phyloP scores from a whole-genome alignment of 2,113 vertebrate species.

The Rhineura floridana region DNA sequence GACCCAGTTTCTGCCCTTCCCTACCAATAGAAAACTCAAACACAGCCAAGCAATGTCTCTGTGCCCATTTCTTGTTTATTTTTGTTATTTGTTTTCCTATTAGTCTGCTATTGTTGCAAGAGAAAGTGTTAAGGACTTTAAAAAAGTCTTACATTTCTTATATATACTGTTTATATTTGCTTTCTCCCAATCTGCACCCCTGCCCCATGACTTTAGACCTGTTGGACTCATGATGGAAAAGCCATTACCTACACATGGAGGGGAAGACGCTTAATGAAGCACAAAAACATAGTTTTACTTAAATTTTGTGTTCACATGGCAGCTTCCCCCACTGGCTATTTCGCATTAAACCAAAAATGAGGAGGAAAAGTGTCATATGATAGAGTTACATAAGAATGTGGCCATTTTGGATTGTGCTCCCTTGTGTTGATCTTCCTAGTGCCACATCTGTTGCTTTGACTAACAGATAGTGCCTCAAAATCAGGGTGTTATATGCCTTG shows the following conservation, averaged over 20 bases:
- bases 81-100: neutral
- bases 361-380: neutral
- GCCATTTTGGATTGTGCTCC: neutral
- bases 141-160: conserved; percentile 27
- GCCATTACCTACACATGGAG: conserved; percentile 53
- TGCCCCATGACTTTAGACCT: conserved; percentile 57
- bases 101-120: conserved; percentile 35
- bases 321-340: neutral
- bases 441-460: neutral
- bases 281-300: no score
- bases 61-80: conserved; percentile 24
- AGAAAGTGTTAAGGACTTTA: conserved; percentile 44
- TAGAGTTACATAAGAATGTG: neutral
- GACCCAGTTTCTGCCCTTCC: neutral
- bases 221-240: conserved; percentile 55
- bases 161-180: neutral
- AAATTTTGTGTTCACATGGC: no score
- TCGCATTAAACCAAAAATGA: neutral
- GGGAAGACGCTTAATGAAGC: conserved; percentile 60
- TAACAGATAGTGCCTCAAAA: neutral
- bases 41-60: conserved; percentile 19
- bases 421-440: neutral
- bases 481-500: neutral
- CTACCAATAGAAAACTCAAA: conserved; percentile 40
- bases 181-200: neutral